These are phyloP conservation scores for Cactoblastis cactorum DNA, from an alignment of 2,888 invertebrate species.

Conservation along the genomic window DNA sequence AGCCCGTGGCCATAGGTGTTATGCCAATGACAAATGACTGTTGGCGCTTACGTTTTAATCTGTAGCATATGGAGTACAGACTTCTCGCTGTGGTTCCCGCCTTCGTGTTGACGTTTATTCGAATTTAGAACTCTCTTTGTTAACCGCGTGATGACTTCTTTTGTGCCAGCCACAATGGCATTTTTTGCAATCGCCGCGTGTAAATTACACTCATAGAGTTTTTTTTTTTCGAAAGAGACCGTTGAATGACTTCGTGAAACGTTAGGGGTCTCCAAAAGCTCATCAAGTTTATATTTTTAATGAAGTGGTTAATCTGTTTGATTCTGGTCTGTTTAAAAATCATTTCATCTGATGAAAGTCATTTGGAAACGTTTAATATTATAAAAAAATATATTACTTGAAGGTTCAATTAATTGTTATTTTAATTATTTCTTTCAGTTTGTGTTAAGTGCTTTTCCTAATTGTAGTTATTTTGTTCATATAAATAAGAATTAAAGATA, in stretches of 20 bases:
- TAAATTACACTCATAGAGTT: conserved; percentile 58
- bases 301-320: conserved; percentile 56
- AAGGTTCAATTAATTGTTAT: too few species aligned
- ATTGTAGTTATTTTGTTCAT: too few species aligned
- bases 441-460: too few species aligned
- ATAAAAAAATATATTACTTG: too few species aligned
- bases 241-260: conserved; percentile 55
- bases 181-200: conserved; percentile 63
- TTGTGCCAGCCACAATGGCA: conserved; percentile 64
- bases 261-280: conserved; percentile 53
- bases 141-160: conserved; percentile 69
- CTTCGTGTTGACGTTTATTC: conserved; percentile 51
- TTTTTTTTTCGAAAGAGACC: conserved; percentile 47
- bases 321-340: too few species aligned
- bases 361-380: too few species aligned
- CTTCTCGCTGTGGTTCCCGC: conserved; percentile 55
- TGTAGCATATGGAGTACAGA: conserved; percentile 71
- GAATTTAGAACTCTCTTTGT: conserved; percentile 55
- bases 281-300: conserved; percentile 62
- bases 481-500: too few species aligned
- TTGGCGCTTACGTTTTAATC: conserved; percentile 66
- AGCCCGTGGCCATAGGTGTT: conserved; percentile 34
- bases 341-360: too few species aligned
- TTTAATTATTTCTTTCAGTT: too few species aligned
- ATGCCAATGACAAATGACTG: conserved; percentile 69